Base-by-base conservation (phyloP, 2,888 invertebrate species). In the Pseudanteris insignis region DNA sequence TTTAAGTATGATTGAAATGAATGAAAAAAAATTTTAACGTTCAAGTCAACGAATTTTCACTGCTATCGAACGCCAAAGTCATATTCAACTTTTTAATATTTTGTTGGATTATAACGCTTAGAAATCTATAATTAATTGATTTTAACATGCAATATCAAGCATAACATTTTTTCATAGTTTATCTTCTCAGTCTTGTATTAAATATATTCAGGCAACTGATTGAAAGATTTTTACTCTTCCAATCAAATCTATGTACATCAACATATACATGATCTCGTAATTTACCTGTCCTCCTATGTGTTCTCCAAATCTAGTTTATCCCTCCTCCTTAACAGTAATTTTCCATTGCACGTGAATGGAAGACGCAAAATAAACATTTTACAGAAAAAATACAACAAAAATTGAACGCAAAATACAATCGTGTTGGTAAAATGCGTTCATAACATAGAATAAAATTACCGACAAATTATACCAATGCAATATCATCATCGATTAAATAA, bases 121-220 rank as follows among this genome's bases (percentile, higher is more conserved):
- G 12, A 46, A 36, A 21, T 3, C 24, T 32, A 5, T 18, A 32
- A 21, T 7, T 26, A 26, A 2, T 26, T 9, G 21, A 33, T 24
- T 54, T 6, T 37, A 33, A 26, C 46, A 54, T 54, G 54, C 46
- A 40, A 26, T 12, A 9, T 14, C 21, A 46, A 54, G 40, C 25
- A 8, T 24, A 34, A 18, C 6, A 18, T 4, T 18, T 50, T 29
- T 28, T n/a, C 12, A n/a, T 26, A 7, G 21, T 44, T 38, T 18
- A 43, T 58, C 37, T 50, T 50, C 34, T 58, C 58, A 58, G 58
- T 58, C 58, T 51, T 51, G n/a, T 58, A 24, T n/a, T 15, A 58
- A 58, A 37, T 14, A 26, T 48, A 18, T n/a, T 8, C 38, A 54
- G 37, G 33, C 54, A 37, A 32, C 25, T 37, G 24, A n/a, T 53